Evolutionary conservation across 2,113 vertebrate genomes (phyloP), one percentile per base, ranked within the genome.

Genomic region (Sitta europaea): DNA sequence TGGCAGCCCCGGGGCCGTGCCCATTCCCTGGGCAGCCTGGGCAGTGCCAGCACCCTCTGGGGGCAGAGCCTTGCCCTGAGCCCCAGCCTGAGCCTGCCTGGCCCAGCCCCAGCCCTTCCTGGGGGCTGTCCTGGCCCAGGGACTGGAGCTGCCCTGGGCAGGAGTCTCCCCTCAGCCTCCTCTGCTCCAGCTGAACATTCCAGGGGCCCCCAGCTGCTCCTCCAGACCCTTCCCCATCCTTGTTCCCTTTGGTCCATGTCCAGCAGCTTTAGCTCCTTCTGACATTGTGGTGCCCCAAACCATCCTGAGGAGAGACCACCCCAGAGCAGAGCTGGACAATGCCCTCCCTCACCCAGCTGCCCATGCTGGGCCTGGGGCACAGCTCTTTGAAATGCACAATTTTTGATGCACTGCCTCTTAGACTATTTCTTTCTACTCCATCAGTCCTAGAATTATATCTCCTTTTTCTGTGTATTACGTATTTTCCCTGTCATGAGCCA

Each of bases 351-450:
- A 33, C 33, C 38, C 33, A 9, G 35, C 59, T 50, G 38, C 2
- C 0, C 1, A 4, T 72, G 50, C 27, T 65, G 67, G 50, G 8
- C 50, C 42, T 65, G 27, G 19, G 24, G 38, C 36, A 53, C 53
- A 66, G 0, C 28, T 58, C 28, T 9, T 33, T 51, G 14, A 45
- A 66, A 21, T 21, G 33, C 38, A 51, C 23, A 6, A 5, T 51
- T 81, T 81, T n/a, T 45, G 59, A 36, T 51, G 23, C 23, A 38
- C 36, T 45, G 1, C 31, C 74, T 78, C 4, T 16, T 1, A 43
- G 80, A 50, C 8, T 35, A 3, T n/a, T 50, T 28, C 7, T 42
- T 55, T 40, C 40, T 43, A 12, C 6, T n/a, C 12, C 0, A 0
- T 71, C 16, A 36, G 6, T 71, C 48, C 28, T 91, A 17, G 66